These are phyloP conservation scores for Salmo trutta DNA, from an alignment of 2,797 vertebrate genomes.

Conservation along the genomic window DNA sequence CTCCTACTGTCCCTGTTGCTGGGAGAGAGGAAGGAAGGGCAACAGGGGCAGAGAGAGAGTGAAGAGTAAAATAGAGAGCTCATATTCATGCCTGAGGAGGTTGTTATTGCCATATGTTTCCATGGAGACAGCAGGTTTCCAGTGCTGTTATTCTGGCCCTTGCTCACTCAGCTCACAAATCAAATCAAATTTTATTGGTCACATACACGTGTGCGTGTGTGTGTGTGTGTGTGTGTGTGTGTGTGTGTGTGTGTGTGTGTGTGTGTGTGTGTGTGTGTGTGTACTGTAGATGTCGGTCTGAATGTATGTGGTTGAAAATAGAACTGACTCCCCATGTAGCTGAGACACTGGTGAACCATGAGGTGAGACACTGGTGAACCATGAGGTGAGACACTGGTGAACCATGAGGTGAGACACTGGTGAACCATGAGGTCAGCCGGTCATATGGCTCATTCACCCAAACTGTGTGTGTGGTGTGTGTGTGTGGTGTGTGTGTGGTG, in stretches of 20 bases:
- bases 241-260: not conserved
- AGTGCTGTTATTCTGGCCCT: slow-evolving; percentile 36
- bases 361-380: too few species aligned
- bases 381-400: too few species aligned
- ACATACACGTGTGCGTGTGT: not conserved
- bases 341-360: too few species aligned
- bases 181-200: too few species aligned
- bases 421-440: too few species aligned
- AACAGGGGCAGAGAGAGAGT: not conserved
- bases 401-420: too few species aligned
- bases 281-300: not conserved
- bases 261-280: too few species aligned
- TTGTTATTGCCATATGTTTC: slow-evolving; percentile 56
- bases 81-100: slow-evolving; percentile 33
- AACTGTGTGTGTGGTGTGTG: too few species aligned
- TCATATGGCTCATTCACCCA: not conserved
- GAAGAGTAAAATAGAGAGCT: not conserved
- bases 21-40: not conserved
- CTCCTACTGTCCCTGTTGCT: not conserved
- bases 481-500: slow-evolving; percentile 1
- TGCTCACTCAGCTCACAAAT: slow-evolving; percentile 29
- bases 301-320: too few species aligned
- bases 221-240: not conserved
- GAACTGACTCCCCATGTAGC: not conserved
- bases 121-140: slow-evolving; percentile 57